Percentiles rank a stretch among this genome's conserved stretches.
Evolutionary conservation across 2,888 invertebrate genomes (phyloP).

Genomic region (Flabesymbios commensalis): DNA sequence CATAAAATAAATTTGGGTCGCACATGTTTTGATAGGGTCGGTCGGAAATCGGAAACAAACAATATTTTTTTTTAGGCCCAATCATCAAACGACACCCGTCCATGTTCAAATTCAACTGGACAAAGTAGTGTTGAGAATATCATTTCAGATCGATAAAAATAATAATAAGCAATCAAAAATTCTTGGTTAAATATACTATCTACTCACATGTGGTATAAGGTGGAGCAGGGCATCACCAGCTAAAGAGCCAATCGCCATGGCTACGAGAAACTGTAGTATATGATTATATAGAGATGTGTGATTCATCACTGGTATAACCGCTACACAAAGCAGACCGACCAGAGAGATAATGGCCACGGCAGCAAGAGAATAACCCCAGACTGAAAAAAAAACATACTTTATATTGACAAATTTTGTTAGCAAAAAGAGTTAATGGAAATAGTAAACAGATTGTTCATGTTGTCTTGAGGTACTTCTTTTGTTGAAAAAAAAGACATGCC

Average conservation of each 20-base stretch:
- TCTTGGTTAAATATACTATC: not conserved
- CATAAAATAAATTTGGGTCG: no score
- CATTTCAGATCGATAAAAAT: no score
- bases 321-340: constrained; percentile 81
- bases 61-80: no score
- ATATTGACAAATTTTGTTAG: not conserved
- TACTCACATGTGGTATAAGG: constrained; percentile 70
- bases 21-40: no score
- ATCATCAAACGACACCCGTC: no score
- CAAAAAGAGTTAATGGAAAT: no score
- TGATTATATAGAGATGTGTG: constrained; percentile 77
- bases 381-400: constrained; percentile 16
- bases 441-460: no score
- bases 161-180: not conserved
- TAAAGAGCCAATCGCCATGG: constrained; percentile 84
- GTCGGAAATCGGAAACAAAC: no score
- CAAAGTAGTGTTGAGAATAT: no score
- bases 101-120: no score
- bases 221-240: constrained; percentile 88
- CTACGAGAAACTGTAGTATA: constrained; percentile 83
- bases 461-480: no score
- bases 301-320: constrained; percentile 85
- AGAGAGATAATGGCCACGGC: constrained; percentile 82
- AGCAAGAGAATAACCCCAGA: constrained; percentile 57
- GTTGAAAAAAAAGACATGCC: no score